Percentiles rank a stretch among this genome's conserved stretches.
Evolutionary conservation across 2,888 invertebrate species (phyloP).

Genomic region (Diachrysia chrysitis): DNA sequence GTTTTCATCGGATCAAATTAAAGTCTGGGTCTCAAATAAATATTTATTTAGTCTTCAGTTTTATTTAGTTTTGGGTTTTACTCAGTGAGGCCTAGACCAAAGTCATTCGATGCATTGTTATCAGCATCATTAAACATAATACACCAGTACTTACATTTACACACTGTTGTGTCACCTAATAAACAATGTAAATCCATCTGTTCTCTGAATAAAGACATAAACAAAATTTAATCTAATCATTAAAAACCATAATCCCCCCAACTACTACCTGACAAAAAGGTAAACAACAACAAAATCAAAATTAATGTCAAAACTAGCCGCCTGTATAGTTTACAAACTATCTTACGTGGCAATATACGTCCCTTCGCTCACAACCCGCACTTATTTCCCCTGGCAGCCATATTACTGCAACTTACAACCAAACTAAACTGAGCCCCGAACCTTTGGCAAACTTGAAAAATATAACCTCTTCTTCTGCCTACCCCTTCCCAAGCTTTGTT

Average conservation of each 20-base stretch:
- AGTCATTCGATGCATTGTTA: too few species aligned
- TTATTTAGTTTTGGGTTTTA: too few species aligned
- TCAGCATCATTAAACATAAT: too few species aligned
- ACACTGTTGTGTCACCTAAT: neutral
- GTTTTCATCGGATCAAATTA: too few species aligned
- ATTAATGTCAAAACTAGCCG: conserved; percentile 62
- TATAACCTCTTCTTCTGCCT: neutral
- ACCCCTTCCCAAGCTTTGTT: too few species aligned
- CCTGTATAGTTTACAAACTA: conserved; percentile 67
- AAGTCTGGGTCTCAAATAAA: too few species aligned
- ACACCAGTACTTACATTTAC: too few species aligned
- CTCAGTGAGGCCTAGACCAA: too few species aligned
- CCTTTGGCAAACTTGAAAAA: conserved; percentile 55
- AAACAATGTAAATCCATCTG: neutral
- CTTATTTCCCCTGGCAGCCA: conserved; percentile 85
- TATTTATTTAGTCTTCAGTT: too few species aligned
- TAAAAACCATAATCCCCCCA: neutral
- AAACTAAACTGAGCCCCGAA: conserved; percentile 71
- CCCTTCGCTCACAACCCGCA: conserved; percentile 72
- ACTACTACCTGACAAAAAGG: conserved; percentile 31
- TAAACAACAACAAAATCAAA: conserved; percentile 50
- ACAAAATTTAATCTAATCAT: neutral
- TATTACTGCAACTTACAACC: conserved; percentile 80
- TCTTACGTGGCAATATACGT: conserved; percentile 71
- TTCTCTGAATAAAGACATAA: neutral